Base-by-base conservation (phyloP, 2,888 invertebrate genomes). In the Eupithecia inturbata region DNA sequence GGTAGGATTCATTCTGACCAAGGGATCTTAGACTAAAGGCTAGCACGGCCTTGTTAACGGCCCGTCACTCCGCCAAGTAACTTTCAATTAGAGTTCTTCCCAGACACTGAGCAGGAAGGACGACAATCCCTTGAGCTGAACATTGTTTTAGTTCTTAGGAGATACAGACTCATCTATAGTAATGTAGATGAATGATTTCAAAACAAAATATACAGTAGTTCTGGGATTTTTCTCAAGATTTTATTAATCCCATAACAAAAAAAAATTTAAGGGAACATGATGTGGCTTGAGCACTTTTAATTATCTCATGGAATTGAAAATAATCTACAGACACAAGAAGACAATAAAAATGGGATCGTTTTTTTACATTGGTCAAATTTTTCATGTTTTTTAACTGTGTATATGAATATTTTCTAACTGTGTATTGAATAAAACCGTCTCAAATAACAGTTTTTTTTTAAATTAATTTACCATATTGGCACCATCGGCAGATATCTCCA, bases 61-160 rank as follows among this genome's bases (percentile, higher is more conserved):
- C 76, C 84, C 83, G 85, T 87, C 87, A 86, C 82, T 87, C 84
- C 74, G 71, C 79, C 85, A 80, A 85, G 86, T 87, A 87, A 87
- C 85, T 87, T 88, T 87, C 88, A 88, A 88, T 88, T 87, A 87
- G 86, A 78, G 81, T 74, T 81, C 82, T 84, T 78, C 80, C 81
- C 77, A 78, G 81, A 82, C 78, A 77, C 73, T 62, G 69, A 76
- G 73, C 78, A 74, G 74, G 77, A 80, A 77, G 66, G 72, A 39
- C 75, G 74, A 57, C 75, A 77, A 77, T 76, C 77, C 70, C 31
- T 60, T 68, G 73, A 76, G 73, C 71, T 73, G 63, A 73, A 70
- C 68, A 73, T 66, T 67, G 68, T 68, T 68, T 71, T 76, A 64
- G 66, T 73, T 73, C 73, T 73, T 73, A 62, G 68, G 64, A 68